Percentiles rank a stretch among this genome's conserved stretches.
phyloP scores from a whole-genome alignment of 2,888 invertebrate genomes.

The Aproaerema taeniolella region DNA sequence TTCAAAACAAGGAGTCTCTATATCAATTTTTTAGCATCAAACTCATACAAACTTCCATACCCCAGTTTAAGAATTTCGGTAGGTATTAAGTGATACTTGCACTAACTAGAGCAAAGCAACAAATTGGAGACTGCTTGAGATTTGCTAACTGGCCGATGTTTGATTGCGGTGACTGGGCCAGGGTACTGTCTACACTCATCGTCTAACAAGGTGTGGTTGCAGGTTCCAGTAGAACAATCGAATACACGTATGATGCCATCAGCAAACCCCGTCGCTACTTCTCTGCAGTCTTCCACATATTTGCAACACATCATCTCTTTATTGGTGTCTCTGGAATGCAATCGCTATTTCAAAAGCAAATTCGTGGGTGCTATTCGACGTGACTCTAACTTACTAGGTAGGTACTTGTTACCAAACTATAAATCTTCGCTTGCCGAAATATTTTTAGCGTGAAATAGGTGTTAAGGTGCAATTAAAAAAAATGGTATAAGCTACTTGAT shows the following conservation, averaged over 20 bases:
- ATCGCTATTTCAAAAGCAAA: too few species aligned
- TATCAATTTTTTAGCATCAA: too few species aligned
- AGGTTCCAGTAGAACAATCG: constrained; percentile 63
- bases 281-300: constrained; percentile 79
- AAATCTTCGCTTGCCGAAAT: background rate
- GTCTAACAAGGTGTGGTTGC: constrained; percentile 69
- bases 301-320: constrained; percentile 76
- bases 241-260: constrained; percentile 79
- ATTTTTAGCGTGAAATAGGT: too few species aligned
- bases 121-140: constrained; percentile 78
- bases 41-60: too few species aligned
- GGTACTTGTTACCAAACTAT: too few species aligned
- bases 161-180: constrained; percentile 78
- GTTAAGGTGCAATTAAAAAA: too few species aligned
- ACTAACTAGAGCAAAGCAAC: constrained; percentile 77
- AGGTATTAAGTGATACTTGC: background rate
- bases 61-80: too few species aligned
- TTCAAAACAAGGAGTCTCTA: too few species aligned
- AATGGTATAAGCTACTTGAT: too few species aligned
- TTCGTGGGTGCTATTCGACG: too few species aligned
- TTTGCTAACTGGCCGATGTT: constrained; percentile 77
- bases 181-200: constrained; percentile 71
- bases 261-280: constrained; percentile 77
- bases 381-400: too few species aligned
- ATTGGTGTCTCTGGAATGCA: constrained; percentile 63